Percentiles rank a stretch among this genome's conserved stretches.
phyloP scores from a whole-genome alignment of 2,888 invertebrate genomes.

The Malacosoma neustria region DNA sequence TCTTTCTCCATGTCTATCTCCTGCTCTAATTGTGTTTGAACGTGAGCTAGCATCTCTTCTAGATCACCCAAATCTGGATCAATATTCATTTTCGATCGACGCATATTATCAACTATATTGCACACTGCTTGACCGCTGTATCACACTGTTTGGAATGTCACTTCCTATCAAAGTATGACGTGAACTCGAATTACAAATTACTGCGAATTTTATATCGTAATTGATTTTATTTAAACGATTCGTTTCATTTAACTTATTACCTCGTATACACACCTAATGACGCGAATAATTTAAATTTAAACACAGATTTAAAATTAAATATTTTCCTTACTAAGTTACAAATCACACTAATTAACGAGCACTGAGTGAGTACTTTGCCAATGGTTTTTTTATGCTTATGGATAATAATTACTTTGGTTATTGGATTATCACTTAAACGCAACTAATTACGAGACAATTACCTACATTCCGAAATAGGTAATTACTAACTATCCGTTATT shows the following conservation, averaged over 20 bases:
- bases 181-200: not conserved
- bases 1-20: constrained; percentile 61
- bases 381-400: not conserved
- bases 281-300: no score
- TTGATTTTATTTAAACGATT: not conserved
- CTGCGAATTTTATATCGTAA: not conserved
- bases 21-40: constrained; percentile 60
- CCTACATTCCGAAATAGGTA: constrained; percentile 16
- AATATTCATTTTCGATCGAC: constrained; percentile 47
- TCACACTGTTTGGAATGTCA: constrained; percentile 12
- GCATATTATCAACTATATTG: constrained; percentile 30
- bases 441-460: not conserved
- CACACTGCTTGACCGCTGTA: constrained; percentile 7
- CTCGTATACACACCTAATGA: not conserved
- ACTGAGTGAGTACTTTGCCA: not conserved
- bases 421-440: not conserved
- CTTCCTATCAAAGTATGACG: not conserved
- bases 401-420: not conserved
- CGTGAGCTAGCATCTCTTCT: constrained; percentile 66
- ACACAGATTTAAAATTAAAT: no score
- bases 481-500: no score
- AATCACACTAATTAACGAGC: no score
- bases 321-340: no score
- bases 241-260: not conserved
- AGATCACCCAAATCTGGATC: constrained; percentile 63